Base-by-base conservation (phyloP, 2,888 invertebrate species). In the Argynnis bischoffii region DNA sequence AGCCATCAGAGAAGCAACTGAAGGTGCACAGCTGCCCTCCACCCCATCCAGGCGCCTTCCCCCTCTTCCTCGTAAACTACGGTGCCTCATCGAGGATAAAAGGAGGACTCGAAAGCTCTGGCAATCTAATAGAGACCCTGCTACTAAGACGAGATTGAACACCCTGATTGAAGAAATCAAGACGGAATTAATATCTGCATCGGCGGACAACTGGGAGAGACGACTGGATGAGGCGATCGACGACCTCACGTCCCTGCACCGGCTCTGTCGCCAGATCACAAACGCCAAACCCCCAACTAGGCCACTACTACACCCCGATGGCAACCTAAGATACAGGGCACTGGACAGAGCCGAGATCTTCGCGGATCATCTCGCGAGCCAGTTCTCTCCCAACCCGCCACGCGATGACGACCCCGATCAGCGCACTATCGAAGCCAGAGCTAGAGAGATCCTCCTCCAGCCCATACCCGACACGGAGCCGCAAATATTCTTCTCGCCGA, bases 261-360 rank as follows among this genome's bases (percentile, higher is more conserved):
- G 3, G 13, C 47, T 47, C 3, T 47, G 47, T 6, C 47, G 47
- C 47, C 47, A 47, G 47, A 4, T 47, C 0, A 47, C 47, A 2
- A 47, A 47, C 0, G 6, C 6, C 3, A 47, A 13, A 47, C 47
- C 47, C 3, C 47, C 47, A 1, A 15, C 6, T 4, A 13, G 47
- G 6, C 74, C 70, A 0, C 59, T 74, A 0, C 6, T 4, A 0
- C 64, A 65, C 35, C 3, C 1, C 0, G 66, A 69, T 21, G 72
- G 74, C 1, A 50, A 57, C 6, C 60, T 51, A 0, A 4, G 64
- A 0, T 73, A 71, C 63, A 11, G 48, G 6, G 69, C 71, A 2
- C 55, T 46, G 26, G 70, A 47, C n/a, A n/a, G 71, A 0, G 72
- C 69, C 0, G 72, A 73, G 15, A 72, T 72, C n/a, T 54, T 74